phyloP scores from a whole-genome alignment of 2,113 vertebrate genomes.

The Tichodroma muraria region DNA sequence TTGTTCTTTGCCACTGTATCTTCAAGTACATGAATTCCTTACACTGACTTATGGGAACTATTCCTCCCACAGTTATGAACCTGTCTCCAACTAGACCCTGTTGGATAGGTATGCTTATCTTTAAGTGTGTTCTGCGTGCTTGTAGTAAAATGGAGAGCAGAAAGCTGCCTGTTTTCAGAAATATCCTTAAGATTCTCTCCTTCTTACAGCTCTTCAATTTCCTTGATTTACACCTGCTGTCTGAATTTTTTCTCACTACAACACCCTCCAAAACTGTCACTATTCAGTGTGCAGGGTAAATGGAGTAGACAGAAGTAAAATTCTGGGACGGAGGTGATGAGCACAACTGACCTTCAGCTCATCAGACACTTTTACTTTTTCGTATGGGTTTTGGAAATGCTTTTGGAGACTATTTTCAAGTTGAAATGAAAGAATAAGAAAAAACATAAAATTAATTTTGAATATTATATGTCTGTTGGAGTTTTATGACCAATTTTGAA shows the following conservation, averaged over 20 bases:
- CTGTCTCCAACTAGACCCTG: neutral
- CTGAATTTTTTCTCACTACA: neutral
- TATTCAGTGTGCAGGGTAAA: neutral
- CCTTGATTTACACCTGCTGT: neutral
- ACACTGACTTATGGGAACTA: neutral
- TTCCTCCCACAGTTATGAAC: neutral
- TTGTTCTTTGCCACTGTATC: no score
- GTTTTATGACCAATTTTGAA: neutral
- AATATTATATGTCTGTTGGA: neutral
- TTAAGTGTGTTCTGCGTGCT: neutral
- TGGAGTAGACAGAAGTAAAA: neutral
- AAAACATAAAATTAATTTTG: neutral
- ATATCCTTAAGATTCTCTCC: neutral
- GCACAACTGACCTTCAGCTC: neutral
- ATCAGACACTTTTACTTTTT: neutral
- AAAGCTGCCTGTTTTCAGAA: neutral
- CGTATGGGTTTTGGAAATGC: neutral
- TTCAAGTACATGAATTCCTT: neutral
- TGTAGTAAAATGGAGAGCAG: neutral
- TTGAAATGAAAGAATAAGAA: neutral
- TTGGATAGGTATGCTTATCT: neutral
- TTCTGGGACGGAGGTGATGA: neutral
- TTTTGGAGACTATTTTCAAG: neutral
- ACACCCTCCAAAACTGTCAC: neutral
- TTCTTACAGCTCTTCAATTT: neutral